These are phyloP conservation scores for Buphagus erythrorhynchus DNA, from an alignment of 2,797 vertebrate genomes.

Conservation along the genomic window DNA sequence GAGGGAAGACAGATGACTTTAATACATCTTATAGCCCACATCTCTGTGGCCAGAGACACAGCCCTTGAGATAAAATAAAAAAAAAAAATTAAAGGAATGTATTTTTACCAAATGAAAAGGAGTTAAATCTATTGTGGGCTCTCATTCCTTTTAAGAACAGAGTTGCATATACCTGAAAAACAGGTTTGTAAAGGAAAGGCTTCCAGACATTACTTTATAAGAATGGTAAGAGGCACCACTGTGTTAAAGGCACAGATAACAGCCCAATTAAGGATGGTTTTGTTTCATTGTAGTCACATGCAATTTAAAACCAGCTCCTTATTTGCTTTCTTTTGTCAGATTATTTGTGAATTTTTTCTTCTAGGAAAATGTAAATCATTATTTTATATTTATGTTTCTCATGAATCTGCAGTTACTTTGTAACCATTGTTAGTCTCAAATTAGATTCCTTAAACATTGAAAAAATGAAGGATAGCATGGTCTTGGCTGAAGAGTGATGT, in stretches of 20 bases:
- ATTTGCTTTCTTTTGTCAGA: background rate
- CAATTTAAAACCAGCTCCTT: background rate
- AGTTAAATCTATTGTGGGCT: background rate
- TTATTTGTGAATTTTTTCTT: background rate
- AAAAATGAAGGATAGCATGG: background rate
- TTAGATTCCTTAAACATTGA: background rate
- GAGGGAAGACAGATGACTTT: background rate
- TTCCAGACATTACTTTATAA: background rate
- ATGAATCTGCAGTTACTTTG: background rate
- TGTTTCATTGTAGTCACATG: background rate
- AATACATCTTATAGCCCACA: background rate
- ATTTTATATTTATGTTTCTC: background rate
- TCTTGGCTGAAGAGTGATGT: background rate
- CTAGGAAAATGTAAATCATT: background rate
- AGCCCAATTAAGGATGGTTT: background rate
- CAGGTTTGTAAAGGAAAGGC: background rate
- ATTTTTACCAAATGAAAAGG: background rate
- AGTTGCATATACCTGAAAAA: background rate
- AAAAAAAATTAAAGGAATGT: background rate
- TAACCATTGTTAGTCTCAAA: background rate
- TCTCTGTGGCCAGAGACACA: background rate
- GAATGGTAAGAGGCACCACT: background rate
- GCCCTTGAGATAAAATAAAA: background rate
- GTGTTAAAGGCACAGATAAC: background rate
- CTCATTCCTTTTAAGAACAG: background rate